Base-by-base conservation (phyloP, 2,797 vertebrate species). In the Semotilus atromaculatus region DNA sequence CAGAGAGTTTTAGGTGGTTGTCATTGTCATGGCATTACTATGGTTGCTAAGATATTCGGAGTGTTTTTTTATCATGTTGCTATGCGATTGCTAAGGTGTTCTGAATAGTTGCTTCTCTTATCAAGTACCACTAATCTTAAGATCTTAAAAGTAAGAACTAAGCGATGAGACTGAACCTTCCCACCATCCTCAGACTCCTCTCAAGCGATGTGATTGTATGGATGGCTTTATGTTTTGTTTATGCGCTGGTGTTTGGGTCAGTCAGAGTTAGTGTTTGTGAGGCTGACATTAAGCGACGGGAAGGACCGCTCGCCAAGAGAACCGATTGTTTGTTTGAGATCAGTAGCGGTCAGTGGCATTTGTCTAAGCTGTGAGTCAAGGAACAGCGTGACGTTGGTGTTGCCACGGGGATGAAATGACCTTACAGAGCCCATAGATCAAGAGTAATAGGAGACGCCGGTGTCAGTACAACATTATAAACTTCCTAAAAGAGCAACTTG, bases 381-480 rank as follows among this genome's bases (percentile, higher is more conserved):
- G 79, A 85, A 88, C 90, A 86, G 83, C 19, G 80, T 93, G 93
- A 93, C 83, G 88, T 91, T 78, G 67, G 55, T 83, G 92, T 94
- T 94, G 93, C 93, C 90, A 93, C 84, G 90, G 93, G 93, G 92
- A 94, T 86, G 84, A 89, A 87, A 80, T 93, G 91, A 94, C 93
- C 93, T 93, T 94, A 93, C 90, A 90, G 88, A 90, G 90, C 88
- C 88, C 34, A 40, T 85, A 87, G 90, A 88, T 92, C 91, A 89
- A 87, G 75, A 80, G 86, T 87, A 86, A 89, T 60, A 76, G 82
- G 75, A 85, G 82, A 87, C 62, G 51, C 75, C 64, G 68, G 84
- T 87, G 72, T 68, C 76, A 83, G 71, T 79, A 58, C 60, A 79
- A 75, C 73, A 67, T 89, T 80, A 88, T 86, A 83, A 88, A 86